A percentile compares a stretch with the other conserved stretches of the same genome.
Evolutionary conservation across 2,888 invertebrate species (phyloP).

Genomic region (Priocnemis perturbator): DNA sequence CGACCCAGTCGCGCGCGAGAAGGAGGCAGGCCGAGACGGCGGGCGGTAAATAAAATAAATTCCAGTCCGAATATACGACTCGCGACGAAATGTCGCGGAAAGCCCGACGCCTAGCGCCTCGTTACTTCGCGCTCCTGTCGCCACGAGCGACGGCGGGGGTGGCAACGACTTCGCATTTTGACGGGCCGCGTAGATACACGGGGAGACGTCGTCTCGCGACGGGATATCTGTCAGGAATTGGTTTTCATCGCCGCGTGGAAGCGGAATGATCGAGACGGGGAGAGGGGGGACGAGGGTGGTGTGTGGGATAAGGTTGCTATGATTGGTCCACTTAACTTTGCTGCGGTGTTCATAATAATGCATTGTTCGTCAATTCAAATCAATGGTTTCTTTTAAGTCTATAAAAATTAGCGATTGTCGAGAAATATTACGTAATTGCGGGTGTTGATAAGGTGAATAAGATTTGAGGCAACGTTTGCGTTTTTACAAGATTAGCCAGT

Average conservation of each 20-base stretch:
- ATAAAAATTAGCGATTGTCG: no score
- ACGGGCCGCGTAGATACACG: constrained; percentile 30
- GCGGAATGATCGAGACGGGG: constrained; percentile 1
- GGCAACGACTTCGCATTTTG: constrained; percentile 35
- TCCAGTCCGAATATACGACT: constrained; percentile 49
- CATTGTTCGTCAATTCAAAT: no score
- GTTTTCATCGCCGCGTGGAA: constrained; percentile 34
- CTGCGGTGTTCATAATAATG: no score
- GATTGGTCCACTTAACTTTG: no score
- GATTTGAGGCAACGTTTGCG: no score
- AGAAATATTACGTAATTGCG: no score
- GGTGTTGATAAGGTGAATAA: no score
- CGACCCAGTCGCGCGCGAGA: neutral
- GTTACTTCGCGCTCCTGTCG: constrained; percentile 39
- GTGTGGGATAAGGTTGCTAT: no score
- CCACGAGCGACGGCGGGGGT: constrained; percentile 27
- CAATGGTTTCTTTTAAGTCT: no score
- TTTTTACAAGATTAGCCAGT: no score
- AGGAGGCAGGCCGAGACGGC: constrained; percentile 33
- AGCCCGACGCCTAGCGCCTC: constrained; percentile 43
- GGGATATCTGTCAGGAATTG: constrained; percentile 51
- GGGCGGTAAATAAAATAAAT: constrained; percentile 62
- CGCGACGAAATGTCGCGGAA: constrained; percentile 58
- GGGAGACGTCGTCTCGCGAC: constrained; percentile 35
- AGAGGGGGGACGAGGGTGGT: constrained; percentile 1